These are phyloP conservation scores for Lypha dubia DNA, from an alignment of 2,888 invertebrate species.

Conservation along the genomic window DNA sequence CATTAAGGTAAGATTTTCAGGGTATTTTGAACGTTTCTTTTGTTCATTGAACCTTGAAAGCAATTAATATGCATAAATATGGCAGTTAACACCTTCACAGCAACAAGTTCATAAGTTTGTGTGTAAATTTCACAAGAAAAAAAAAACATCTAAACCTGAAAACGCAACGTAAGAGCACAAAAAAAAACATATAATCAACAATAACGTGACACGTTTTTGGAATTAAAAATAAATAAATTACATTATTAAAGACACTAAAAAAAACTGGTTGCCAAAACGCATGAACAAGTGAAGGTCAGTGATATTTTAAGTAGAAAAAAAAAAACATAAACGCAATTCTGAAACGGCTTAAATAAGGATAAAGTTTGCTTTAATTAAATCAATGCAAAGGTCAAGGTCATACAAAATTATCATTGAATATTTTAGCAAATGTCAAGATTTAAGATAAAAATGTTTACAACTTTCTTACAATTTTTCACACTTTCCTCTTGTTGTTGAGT, in stretches of 20 bases:
- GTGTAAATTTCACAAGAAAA: too few relatives aligned
- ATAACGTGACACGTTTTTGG: constrained; percentile 24
- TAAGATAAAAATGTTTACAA: not conserved
- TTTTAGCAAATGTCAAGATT: not conserved
- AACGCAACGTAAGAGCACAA: constrained; percentile 10
- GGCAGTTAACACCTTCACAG: constrained; percentile 40
- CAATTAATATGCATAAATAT: constrained; percentile 65
- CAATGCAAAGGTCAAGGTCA: constrained; percentile 46
- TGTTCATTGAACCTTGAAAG: constrained; percentile 56
- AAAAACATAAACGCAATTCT: too few relatives aligned
- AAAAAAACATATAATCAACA: constrained; percentile 21
- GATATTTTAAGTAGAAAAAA: not conserved
- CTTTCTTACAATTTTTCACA: not conserved
- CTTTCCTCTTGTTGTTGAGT: not conserved
- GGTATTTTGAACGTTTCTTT: constrained; percentile 11
- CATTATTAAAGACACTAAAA: not conserved
- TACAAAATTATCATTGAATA: constrained; percentile 17
- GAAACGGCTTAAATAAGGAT: not conserved
- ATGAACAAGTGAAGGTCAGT: constrained; percentile 41
- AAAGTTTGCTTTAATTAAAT: not conserved
- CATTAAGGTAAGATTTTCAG: not conserved
- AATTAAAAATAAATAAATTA: not conserved
- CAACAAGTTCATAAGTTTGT: not conserved
- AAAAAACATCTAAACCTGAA: constrained; percentile 23
- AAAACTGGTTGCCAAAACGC: constrained; percentile 43